These are phyloP conservation scores for Tyrannus savana DNA, from an alignment of 2,113 vertebrate species.

Conservation along the genomic window DNA sequence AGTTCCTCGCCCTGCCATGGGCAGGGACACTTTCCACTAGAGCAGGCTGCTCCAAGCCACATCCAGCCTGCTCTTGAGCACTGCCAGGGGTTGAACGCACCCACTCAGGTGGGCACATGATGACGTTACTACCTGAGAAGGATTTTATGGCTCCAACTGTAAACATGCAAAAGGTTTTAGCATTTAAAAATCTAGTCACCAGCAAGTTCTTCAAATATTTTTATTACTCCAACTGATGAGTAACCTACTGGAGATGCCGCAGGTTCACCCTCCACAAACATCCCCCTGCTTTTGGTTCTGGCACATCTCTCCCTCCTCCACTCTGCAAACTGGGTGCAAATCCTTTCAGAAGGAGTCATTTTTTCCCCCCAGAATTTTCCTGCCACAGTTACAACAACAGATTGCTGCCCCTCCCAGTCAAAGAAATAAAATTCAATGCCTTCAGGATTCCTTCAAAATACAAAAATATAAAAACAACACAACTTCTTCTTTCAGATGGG, in stretches of 20 bases:
- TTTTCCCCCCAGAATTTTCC: neutral
- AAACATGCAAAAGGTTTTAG: neutral
- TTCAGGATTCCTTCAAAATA: neutral
- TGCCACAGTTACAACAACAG: neutral
- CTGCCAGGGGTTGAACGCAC: no score
- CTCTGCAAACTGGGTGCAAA: neutral
- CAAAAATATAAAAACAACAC: neutral
- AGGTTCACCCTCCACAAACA: neutral
- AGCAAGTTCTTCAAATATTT: neutral
- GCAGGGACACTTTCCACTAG: neutral
- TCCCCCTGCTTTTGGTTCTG: neutral
- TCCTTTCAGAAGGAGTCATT: neutral
- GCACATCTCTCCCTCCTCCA: neutral
- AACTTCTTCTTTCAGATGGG: neutral
- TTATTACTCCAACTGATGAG: neutral
- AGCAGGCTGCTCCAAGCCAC: neutral
- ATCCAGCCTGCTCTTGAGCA: neutral
- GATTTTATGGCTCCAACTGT: neutral
- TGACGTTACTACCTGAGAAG: accelerated
- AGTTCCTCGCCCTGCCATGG: neutral
- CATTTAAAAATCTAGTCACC: neutral
- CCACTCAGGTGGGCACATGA: accelerated
- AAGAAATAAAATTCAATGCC: neutral
- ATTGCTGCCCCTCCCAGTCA: neutral
- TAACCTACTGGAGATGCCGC: neutral